Evolutionary conservation across 2,113 vertebrate genomes (phyloP).

Genomic region (Callocephalon fimbriatum): DNA sequence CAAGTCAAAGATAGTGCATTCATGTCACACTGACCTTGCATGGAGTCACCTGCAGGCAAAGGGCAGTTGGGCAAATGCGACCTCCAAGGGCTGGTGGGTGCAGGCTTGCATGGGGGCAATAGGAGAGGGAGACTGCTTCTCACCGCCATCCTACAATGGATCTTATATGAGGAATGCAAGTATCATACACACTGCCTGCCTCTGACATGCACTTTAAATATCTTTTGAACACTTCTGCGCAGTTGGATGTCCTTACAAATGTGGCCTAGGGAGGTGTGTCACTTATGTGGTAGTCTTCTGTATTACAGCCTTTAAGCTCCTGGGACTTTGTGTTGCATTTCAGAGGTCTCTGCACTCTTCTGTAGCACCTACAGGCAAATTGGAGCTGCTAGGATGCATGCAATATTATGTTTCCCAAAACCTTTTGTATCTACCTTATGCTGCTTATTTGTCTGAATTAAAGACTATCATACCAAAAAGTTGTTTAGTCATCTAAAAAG

Average conservation of each 20-base stretch:
- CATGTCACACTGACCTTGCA: neutral
- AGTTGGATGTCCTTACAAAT: neutral
- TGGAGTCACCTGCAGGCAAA: neutral
- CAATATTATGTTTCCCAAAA: neutral
- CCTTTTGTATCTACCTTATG: neutral
- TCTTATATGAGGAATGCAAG: neutral
- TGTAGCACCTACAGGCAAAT: neutral
- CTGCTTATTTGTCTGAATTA: neutral
- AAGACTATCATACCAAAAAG: neutral
- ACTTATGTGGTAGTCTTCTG: neutral
- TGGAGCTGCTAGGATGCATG: neutral
- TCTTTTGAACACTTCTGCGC: neutral
- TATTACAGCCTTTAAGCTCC: neutral
- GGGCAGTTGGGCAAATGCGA: rapidly evolving
- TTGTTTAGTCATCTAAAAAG: too few species aligned
- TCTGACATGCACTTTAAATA: neutral
- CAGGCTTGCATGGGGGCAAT: rapidly evolving
- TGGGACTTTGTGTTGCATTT: neutral
- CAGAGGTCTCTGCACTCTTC: neutral
- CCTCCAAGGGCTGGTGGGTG: rapidly evolving
- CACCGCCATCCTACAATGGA: neutral
- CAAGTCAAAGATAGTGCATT: rapidly evolving
- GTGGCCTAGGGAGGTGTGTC: neutral
- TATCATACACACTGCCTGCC: neutral
- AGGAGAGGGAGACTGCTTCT: neutral